phyloP scores from a whole-genome alignment of 1,140 invertebrate genomes.

The Drosophila orosa region DNA sequence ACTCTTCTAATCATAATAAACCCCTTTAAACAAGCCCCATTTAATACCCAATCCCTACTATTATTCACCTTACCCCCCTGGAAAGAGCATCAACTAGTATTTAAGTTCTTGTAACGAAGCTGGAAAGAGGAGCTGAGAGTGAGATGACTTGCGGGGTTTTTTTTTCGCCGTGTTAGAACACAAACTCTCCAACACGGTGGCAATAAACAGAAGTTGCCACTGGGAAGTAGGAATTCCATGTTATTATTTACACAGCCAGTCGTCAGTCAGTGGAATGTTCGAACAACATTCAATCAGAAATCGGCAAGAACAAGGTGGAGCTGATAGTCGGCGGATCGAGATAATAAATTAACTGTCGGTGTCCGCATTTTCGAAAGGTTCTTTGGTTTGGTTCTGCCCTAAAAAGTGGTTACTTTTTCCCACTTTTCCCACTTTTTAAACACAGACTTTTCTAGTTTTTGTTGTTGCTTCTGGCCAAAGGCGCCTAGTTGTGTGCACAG shows the following conservation, averaged over 20 bases:
- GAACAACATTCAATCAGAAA: slow-evolving; percentile 49
- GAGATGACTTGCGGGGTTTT: slow-evolving; percentile 27
- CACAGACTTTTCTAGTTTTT: background rate
- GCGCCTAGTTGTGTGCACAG: slow-evolving; percentile 36
- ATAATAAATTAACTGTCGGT: slow-evolving; percentile 30
- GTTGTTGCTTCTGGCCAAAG: slow-evolving; percentile 10
- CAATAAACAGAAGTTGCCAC: slow-evolving; percentile 45
- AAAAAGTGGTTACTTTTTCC: slow-evolving; percentile 20
- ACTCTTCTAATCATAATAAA: background rate
- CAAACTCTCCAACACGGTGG: slow-evolving; percentile 33
- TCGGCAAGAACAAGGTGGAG: slow-evolving; percentile 42
- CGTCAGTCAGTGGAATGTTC: slow-evolving; percentile 19
- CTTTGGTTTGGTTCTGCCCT: slow-evolving; percentile 15
- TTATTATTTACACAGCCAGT: slow-evolving; percentile 41
- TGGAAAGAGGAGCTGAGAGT: slow-evolving; percentile 8
- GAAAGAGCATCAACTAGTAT: slow-evolving; percentile 29
- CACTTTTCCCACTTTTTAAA: slow-evolving; percentile 9
- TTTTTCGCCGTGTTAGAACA: slow-evolving; percentile 29
- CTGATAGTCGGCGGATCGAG: slow-evolving; percentile 21
- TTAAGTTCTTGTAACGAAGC: slow-evolving; percentile 50
- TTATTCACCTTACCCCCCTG: background rate
- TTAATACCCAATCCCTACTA: background rate
- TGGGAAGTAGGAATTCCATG: slow-evolving; percentile 42
- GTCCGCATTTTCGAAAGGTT: slow-evolving; percentile 15
- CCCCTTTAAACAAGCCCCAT: background rate